Conservation (phyloP, 2,113 vertebrate species). For the Pomatostomus ruficeps region DNA sequence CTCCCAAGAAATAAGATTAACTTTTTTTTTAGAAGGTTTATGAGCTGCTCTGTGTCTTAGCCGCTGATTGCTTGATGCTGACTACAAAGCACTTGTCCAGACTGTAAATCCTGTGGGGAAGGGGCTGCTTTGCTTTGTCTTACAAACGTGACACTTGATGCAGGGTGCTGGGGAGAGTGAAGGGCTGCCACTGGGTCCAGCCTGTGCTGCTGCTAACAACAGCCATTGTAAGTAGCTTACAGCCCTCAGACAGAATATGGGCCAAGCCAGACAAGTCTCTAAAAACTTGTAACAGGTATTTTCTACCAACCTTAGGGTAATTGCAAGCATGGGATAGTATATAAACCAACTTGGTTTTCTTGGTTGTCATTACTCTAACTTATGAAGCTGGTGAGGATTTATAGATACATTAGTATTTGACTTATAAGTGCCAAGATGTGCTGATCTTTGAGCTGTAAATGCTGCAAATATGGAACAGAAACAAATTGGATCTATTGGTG, state of each 20-base stretch:
- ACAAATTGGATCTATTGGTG: background rate
- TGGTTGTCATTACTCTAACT: background rate
- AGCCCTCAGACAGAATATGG: background rate
- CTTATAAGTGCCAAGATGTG: rapidly evolving
- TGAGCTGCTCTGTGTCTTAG: background rate
- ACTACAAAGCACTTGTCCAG: background rate
- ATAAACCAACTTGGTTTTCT: background rate
- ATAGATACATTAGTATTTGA: background rate
- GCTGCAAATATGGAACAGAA: background rate
- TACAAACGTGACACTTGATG: background rate
- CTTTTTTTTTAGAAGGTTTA: background rate
- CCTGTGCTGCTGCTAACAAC: background rate
- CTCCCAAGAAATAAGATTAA: background rate
- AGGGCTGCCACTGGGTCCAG: background rate
- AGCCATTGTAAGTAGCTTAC: background rate
- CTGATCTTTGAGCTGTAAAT: background rate
- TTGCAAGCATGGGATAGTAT: background rate
- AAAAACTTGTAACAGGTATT: background rate
- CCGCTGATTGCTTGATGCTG: background rate
- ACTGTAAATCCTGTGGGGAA: background rate
- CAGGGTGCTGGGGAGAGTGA: background rate
- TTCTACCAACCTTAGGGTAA: background rate
- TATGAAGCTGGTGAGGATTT: background rate
- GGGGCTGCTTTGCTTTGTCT: background rate
- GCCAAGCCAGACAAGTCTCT: background rate